Percentiles rank a stretch among this genome's conserved stretches.
Conservation (phyloP, 2,888 invertebrate species). For the Camptogramma bilineatum region DNA sequence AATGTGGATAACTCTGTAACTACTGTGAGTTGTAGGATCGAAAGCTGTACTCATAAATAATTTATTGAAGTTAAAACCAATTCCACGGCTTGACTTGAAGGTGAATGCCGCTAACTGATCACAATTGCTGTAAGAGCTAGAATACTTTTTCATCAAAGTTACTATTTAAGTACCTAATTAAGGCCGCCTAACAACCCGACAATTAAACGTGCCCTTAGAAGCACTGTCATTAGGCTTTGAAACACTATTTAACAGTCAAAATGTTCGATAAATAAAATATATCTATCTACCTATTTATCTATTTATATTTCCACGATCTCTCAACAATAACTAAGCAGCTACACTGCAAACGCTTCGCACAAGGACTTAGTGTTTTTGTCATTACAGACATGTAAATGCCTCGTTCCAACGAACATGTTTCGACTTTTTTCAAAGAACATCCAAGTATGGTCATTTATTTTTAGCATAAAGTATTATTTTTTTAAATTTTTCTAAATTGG, state of each 20-base stretch:
- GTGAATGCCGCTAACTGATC: background rate
- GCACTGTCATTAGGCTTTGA: too few species aligned
- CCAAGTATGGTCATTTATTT: constrained; percentile 12
- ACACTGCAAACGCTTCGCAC: too few species aligned
- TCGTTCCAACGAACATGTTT: background rate
- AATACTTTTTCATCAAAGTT: too few species aligned
- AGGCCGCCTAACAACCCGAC: too few species aligned
- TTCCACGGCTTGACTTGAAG: background rate
- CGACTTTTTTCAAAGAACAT: constrained; percentile 2
- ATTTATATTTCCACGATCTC: too few species aligned
- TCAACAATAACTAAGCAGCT: too few species aligned
- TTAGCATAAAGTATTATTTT: constrained; percentile 30
- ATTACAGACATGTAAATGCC: background rate
- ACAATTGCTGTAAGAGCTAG: background rate
- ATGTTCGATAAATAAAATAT: too few species aligned
- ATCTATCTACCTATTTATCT: too few species aligned
- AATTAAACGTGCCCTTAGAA: too few species aligned
- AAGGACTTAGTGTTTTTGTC: background rate
- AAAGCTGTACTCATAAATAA: background rate
- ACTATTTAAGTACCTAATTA: too few species aligned
- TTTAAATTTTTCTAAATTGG: constrained; percentile 38
- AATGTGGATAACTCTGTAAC: constrained; percentile 3
- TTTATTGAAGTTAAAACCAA: background rate
- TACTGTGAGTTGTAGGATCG: background rate
- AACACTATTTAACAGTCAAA: too few species aligned